Evolutionary conservation across 1,140 invertebrate species (phyloP).

Genomic region (Drepana arcuata): DNA sequence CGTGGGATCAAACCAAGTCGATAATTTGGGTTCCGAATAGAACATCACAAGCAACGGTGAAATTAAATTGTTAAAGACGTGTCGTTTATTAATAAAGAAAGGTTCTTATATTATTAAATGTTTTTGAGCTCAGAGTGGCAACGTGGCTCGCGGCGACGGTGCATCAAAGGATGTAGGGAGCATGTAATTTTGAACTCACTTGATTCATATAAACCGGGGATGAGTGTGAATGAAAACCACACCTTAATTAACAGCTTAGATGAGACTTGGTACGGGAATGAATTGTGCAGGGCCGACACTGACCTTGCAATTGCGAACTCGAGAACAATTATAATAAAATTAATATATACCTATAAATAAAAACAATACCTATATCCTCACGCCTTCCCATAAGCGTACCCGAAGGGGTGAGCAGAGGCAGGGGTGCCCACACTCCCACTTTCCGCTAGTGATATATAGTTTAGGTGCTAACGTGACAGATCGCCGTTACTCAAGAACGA

Average conservation of each 20-base stretch:
- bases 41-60: conserved; percentile 48
- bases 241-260: conserved; percentile 86
- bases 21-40: conserved; percentile 62
- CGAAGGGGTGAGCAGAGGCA: too few relatives aligned
- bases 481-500: too few relatives aligned
- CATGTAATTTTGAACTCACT: conserved; percentile 36
- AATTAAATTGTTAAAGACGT: conserved; percentile 52
- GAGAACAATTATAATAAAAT: conserved; percentile 83
- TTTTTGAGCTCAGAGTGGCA: too few relatives aligned
- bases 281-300: conserved; percentile 82
- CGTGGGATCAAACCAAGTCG: conserved; percentile 66
- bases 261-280: conserved; percentile 85
- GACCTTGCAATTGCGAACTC: conserved; percentile 91
- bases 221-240: conserved; percentile 78
- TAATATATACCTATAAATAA: too few relatives aligned
- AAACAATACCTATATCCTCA: too few relatives aligned
- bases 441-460: too few relatives aligned
- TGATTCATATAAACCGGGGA: conserved; percentile 77
- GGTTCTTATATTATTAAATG: conserved; percentile 18
- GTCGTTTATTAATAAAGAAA: conserved; percentile 32
- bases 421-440: too few relatives aligned
- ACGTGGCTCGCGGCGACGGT: too few relatives aligned
- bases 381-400: too few relatives aligned
- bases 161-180: conserved; percentile 17
- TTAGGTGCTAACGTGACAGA: too few relatives aligned